Evolutionary conservation across 2,888 invertebrate genomes (phyloP), one percentile per base, ranked within the genome.

Genomic region (Eudemis profundana): DNA sequence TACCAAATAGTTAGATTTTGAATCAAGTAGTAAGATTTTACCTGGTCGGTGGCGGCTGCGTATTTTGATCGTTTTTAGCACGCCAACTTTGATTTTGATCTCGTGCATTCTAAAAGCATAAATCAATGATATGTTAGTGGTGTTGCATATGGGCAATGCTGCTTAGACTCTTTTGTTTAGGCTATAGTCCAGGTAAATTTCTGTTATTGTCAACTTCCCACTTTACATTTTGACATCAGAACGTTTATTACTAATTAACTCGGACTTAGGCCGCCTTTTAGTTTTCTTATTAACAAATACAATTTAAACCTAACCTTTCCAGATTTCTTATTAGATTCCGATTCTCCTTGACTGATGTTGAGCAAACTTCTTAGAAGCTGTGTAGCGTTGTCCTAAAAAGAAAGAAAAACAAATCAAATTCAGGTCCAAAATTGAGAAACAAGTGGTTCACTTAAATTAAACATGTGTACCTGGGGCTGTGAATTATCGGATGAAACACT

Each of bases 321-420:
- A 40, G 79, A 78, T 57, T 78, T 84, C 61, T 79, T 78, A 49
- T 72, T 68, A 1, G 78, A 73, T 1, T 86, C 84, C 17, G 76
- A 75, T 71, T 86, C 78, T 38, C 73, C 72, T 70, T 79, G 86
- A 68, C 90, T 91, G 40, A 92, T 92, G 68, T 90, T 92, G 66
- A 92, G 70, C 49, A 92, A 75, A 71, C 86, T 91, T 69, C 81
- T 84, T 3, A 92, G 81, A 10, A 92, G 75, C 59, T 85, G 78
- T 5, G 92, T 92, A 1, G 85, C 86, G 62, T 83, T 85, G 44
- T 90, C 90, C 88, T 88, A 74, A 19, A 21, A 19, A 14, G 60
- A 29, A 54, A 42, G 23, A 61, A 3, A 23, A 15, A 21, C 8
- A 7, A 38, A 23, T 38, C 8, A 38, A 38, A 14, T n/a, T n/a